Conservation (phyloP, 2,888 invertebrate species). For the Muscina levida region DNA sequence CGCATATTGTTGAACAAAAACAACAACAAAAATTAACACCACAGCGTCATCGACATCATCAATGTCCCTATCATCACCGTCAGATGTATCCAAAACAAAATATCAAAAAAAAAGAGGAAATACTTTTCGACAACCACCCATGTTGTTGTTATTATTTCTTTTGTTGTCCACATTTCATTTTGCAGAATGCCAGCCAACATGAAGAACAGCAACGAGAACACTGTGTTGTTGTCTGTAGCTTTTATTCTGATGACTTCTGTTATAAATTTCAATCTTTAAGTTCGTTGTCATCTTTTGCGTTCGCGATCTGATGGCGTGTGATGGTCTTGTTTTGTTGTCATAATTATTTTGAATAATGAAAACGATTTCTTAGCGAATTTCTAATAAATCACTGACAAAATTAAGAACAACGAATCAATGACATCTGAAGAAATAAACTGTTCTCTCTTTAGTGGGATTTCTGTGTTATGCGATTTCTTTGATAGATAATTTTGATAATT, state of each 20-base stretch:
- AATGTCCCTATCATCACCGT: slow-evolving; percentile 44
- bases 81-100: slow-evolving; percentile 17
- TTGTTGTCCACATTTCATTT: slow-evolving; percentile 39
- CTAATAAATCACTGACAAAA: slow-evolving; percentile 63
- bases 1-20: slow-evolving; percentile 31
- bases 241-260: slow-evolving; percentile 37
- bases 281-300: slow-evolving; percentile 57
- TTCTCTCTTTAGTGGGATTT: neutral
- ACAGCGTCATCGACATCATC: slow-evolving; percentile 42
- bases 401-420: slow-evolving; percentile 54
- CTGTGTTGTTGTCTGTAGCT: slow-evolving; percentile 27
- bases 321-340: slow-evolving; percentile 53
- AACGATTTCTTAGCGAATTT: slow-evolving; percentile 47
- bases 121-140: slow-evolving; percentile 18
- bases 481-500: slow-evolving; percentile 17
- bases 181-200: slow-evolving; percentile 39
- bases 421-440: neutral
- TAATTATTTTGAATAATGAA: slow-evolving; percentile 60
- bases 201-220: neutral
- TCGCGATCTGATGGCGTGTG: slow-evolving; percentile 44
- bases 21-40: slow-evolving; percentile 54
- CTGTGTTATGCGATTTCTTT: neutral
- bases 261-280: slow-evolving; percentile 56
- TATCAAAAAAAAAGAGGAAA: slow-evolving; percentile 47
- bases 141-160: slow-evolving; percentile 43